phyloP scores from a whole-genome alignment of 92 coral and sea anemone species.

The Metridium senile region DNA sequence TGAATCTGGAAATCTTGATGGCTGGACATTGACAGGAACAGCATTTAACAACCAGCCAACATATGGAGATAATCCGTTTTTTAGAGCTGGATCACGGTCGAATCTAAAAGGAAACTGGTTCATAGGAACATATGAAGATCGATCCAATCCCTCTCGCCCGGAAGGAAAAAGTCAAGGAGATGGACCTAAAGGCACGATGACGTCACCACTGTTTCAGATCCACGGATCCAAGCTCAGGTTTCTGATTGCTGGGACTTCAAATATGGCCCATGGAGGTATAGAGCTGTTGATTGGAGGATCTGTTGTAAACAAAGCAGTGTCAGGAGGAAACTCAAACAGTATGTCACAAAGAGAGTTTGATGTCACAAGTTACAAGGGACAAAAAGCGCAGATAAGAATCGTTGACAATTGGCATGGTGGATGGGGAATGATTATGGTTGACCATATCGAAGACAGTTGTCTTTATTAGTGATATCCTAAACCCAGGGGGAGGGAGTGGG shows the following conservation, averaged over 20 bases:
- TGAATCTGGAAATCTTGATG: constrained; percentile 37
- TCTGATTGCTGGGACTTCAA: constrained; percentile 46
- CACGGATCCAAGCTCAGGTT: constrained; percentile 15
- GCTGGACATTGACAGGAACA: constrained; percentile 15
- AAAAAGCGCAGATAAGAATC: constrained; percentile 30
- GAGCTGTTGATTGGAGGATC: constrained; percentile 41
- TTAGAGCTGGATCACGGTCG: background rate
- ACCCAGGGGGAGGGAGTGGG: too few species aligned
- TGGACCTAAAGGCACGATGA: constrained; percentile 37
- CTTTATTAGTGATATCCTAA: background rate
- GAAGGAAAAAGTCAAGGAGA: constrained; percentile 28
- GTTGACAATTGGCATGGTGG: constrained; percentile 14
- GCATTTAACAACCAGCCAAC: constrained; percentile 5
- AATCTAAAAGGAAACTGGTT: constrained; percentile 46
- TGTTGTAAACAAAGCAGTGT: constrained; percentile 13
- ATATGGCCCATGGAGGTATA: background rate
- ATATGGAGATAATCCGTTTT: background rate
- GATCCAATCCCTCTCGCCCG: constrained; percentile 40
- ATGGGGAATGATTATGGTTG: constrained; percentile 63
- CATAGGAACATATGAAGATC: constrained; percentile 39
- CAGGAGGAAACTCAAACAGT: constrained; percentile 3
- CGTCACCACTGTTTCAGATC: constrained; percentile 43
- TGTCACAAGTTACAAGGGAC: constrained; percentile 26
- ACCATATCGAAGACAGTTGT: constrained; percentile 24
- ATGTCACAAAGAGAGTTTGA: constrained; percentile 29